Conservation (phyloP, 2,888 invertebrate species). For the Campopleginae sp. region DNA sequence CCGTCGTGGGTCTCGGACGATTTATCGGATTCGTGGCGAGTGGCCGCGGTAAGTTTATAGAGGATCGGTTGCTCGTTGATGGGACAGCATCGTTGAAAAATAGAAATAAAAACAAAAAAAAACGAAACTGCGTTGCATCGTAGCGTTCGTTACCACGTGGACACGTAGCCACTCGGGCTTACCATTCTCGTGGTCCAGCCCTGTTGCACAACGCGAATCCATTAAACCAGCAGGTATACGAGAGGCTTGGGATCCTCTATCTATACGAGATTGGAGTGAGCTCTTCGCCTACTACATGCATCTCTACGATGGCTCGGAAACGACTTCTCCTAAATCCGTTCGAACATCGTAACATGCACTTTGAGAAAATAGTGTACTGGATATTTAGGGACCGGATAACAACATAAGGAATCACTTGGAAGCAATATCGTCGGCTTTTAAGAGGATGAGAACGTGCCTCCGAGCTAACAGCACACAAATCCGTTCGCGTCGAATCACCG, state of each 20-base stretch:
- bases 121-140: not conserved
- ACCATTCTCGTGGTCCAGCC: not conserved
- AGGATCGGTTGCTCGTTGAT: constrained; percentile 26
- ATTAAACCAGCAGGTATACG: constrained; percentile 50
- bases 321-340: constrained; percentile 56
- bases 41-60: constrained; percentile 10
- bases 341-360: constrained; percentile 30
- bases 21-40: constrained; percentile 55
- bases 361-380: not conserved
- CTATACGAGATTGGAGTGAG: constrained; percentile 1
- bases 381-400: constrained; percentile 22
- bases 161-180: constrained; percentile 3
- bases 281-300: not conserved
- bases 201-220: constrained; percentile 57
- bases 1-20: constrained; percentile 42
- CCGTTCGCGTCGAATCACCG: not conserved
- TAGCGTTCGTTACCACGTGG: constrained; percentile 6
- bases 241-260: constrained; percentile 2
- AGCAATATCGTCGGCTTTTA: not conserved
- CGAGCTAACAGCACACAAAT: not conserved
- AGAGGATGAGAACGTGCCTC: not conserved
- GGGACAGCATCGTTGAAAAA: not conserved
- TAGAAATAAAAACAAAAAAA: not conserved
- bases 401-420: not conserved
- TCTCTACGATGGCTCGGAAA: constrained; percentile 47